These are phyloP conservation scores for Indicator indicator DNA, from an alignment of 2,113 vertebrate species.

Conservation along the genomic window DNA sequence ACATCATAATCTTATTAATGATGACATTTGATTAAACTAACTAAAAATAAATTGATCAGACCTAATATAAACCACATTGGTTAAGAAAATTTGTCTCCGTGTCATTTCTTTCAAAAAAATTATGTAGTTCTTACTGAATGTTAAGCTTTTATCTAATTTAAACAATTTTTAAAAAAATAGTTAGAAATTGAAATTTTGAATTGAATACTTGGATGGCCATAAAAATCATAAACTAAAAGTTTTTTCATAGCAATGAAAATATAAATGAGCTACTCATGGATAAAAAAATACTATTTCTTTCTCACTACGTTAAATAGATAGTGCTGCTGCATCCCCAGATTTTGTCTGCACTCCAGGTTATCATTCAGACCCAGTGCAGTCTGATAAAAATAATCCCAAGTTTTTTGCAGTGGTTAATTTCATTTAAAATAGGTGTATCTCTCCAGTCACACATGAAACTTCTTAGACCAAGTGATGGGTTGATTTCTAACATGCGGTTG, in stretches of 20 bases:
- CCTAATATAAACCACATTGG: not conserved
- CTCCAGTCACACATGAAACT: not conserved
- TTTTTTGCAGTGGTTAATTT: not conserved
- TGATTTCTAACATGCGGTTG: not conserved
- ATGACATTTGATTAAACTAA: constrained; percentile 31
- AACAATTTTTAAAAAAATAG: not conserved
- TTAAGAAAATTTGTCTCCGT: not conserved
- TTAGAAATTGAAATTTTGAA: not conserved
- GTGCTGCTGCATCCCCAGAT: not conserved
- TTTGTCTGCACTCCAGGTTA: not conserved
- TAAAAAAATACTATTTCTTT: not conserved
- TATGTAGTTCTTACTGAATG: not conserved
- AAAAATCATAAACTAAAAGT: not conserved
- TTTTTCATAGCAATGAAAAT: not conserved
- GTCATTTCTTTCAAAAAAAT: constrained; percentile 37
- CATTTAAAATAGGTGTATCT: not conserved
- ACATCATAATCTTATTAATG: not conserved
- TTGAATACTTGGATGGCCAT: not conserved
- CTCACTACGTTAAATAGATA: not conserved
- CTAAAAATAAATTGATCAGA: not conserved
- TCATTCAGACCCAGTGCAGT: not conserved
- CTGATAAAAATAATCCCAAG: not conserved
- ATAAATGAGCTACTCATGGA: not conserved
- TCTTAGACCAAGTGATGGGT: not conserved
- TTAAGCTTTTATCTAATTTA: not conserved